Evolutionary conservation across 2,888 invertebrate species (phyloP), one percentile per base, ranked within the genome.

Genomic region (Netelia inedita): DNA sequence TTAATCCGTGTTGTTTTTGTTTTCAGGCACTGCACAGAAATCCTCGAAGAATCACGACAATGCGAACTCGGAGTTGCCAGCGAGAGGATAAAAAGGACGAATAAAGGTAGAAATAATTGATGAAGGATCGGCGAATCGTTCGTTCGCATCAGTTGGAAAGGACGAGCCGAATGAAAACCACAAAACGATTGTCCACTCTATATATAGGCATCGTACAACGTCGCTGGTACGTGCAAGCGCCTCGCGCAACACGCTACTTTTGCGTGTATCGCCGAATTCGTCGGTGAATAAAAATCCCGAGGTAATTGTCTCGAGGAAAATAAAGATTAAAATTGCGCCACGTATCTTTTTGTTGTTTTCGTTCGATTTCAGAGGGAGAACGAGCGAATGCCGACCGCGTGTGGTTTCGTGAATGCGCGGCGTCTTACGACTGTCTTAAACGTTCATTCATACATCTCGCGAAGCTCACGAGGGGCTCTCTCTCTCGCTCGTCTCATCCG

Each of bases 401-500:
- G 88, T 88, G 88, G 89, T 92, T 91, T 92, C 88, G 89, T 90
- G 92, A 92, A 92, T 92, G 89, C 90, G 87, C 87, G 85, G 88
- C 88, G 89, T 90, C 91, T 89, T 89, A 90, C 92, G 91, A 92
- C 92, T 92, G 91, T 91, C 91, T 91, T 90, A 91, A 91, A 87
- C 85, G 91, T 92, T 92, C 93, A 92, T 93, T 93, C 93, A 92
- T 92, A 92, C 92, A 91, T 92, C 90, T 87, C 82, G 75, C 19
- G 80, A 76, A 73, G 84, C 84, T 72, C 79, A 76, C 76, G 55
- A 35, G 74, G 43, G 23, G 14, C 43, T 57, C 71, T 57, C 57
- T 57, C 57, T 53, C 35, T 55, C 53, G 50, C 61, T 50, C 28
- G 10, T 73, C 87, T 85, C 86, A 87, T 88, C 87, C 82, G 78